Conservation (phyloP, 2,888 invertebrate genomes). For the Drosophila pullipes region DNA sequence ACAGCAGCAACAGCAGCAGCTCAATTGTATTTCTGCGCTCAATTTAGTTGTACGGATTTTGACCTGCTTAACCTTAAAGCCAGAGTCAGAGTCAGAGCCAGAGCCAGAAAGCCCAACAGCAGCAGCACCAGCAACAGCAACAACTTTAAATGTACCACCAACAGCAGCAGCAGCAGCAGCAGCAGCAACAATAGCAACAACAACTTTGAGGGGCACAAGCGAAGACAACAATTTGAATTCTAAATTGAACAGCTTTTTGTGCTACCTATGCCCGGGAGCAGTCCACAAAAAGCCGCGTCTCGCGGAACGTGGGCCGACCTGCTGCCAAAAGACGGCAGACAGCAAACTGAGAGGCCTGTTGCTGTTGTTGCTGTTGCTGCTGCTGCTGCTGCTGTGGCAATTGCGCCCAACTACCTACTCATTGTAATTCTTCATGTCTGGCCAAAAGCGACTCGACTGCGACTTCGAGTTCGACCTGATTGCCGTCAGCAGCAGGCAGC, state of each 20-base stretch:
- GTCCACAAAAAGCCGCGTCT: slow-evolving; percentile 43
- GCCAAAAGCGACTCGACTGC: slow-evolving; percentile 66
- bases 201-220: slow-evolving; percentile 54
- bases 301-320: slow-evolving; percentile 78
- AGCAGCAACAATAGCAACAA: slow-evolving; percentile 15
- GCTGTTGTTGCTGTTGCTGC: slow-evolving; percentile 25
- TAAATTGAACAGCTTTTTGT: slow-evolving; percentile 83
- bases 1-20: slow-evolving; percentile 26
- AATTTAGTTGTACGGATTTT: slow-evolving; percentile 85
- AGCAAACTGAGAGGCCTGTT: slow-evolving; percentile 40
- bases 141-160: slow-evolving; percentile 48
- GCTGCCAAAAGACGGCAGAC: slow-evolving; percentile 71
- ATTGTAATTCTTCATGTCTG: slow-evolving; percentile 81
- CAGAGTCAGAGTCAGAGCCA: slow-evolving; percentile 60
- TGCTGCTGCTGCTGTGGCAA: slow-evolving; percentile 64
- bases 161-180: slow-evolving; percentile 31
- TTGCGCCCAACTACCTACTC: slow-evolving; percentile 81
- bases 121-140: slow-evolving; percentile 34
- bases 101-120: slow-evolving; percentile 45
- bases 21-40: slow-evolving; percentile 83
- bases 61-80: slow-evolving; percentile 84
- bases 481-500: slow-evolving; percentile 65
- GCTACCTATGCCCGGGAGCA: slow-evolving; percentile 80
- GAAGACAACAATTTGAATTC: slow-evolving; percentile 83
- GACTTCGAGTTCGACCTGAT: slow-evolving; percentile 72